Evolutionary conservation across 2,888 invertebrate species (phyloP), one percentile per base, ranked within the genome.

Genomic region (Phortica magna): DNA sequence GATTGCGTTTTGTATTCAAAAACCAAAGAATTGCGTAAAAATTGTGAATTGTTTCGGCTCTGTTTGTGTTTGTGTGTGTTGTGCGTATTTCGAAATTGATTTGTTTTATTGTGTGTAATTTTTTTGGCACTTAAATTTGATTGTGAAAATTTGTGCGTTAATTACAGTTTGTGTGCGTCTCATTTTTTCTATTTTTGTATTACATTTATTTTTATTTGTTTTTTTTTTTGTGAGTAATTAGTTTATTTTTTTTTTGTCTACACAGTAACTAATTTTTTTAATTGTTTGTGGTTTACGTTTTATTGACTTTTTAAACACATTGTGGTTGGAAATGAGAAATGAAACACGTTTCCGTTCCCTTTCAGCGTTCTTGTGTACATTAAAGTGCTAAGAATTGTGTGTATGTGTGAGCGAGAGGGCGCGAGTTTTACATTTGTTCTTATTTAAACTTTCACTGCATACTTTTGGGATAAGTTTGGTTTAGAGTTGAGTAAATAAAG

Each of bases 101-200:
- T 57, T 55, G 12, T 19, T 73, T 64, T 74, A 55, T 73, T 64
- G 53, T 67, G 19, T 65, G 74, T 48, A 65, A 72, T 79, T 81
- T 79, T 57, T 43, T 79, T 82, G 78, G 77, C 82, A 83, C 72
- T 78, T 76, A 71, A 59, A 81, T 78, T 39, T 22, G 22, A 31
- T 68, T 53, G 70, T 70, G 53, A 22, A 31, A 68, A 5, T 71
- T 53, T 55, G 39, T 48, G 72, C 17, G 53, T 72, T 72, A 55
- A 72, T 72, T 72, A 43, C 41, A 43, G 43, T 70, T 43, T 70
- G n/a, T 70, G 19, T 41, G 43, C 19, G 42, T 41, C 43, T 70
- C 19, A 31, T 19, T 53, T 43, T 73, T n/a, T 57, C 41, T 73
- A 59, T 64, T 64, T 48, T 17, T 73, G 73, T 57, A 73, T 59